Conservation (phyloP, 2,797 vertebrate genomes). For the Xyrichtys novacula region DNA sequence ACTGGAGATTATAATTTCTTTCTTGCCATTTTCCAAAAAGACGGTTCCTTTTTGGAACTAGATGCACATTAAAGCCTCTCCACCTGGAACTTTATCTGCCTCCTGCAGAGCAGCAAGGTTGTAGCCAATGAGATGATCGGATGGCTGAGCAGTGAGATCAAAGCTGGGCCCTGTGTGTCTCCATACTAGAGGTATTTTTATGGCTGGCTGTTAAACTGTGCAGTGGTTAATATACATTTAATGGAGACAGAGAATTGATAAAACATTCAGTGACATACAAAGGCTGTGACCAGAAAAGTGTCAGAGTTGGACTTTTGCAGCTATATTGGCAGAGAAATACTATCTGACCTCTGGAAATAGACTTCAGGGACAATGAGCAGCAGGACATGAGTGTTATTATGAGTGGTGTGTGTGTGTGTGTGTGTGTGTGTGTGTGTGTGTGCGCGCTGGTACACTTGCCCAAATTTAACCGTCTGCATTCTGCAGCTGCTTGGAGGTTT, state of each 20-base stretch:
- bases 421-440: constrained; percentile 20
- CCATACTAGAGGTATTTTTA: constrained; percentile 68
- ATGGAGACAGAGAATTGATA: constrained; percentile 66
- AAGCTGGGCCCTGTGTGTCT: constrained; percentile 54
- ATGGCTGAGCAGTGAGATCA: constrained; percentile 58
- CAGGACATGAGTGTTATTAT: constrained; percentile 56
- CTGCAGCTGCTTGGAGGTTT: constrained; percentile 72
- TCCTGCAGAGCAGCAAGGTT: constrained; percentile 41
- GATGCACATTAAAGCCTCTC: constrained; percentile 18
- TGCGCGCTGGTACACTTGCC: constrained; percentile 41
- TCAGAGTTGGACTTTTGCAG: constrained; percentile 70
- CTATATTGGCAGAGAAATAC: constrained; percentile 71
- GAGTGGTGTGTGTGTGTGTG: too few species aligned
- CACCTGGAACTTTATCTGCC: constrained; percentile 37
- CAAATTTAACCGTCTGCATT: constrained; percentile 79
- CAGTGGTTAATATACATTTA: constrained; percentile 62
- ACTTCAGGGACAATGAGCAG: constrained; percentile 77
- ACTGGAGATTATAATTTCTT: not conserved
- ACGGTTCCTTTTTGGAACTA: constrained; percentile 26
- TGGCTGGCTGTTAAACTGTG: constrained; percentile 58
- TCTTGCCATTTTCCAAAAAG: not conserved
- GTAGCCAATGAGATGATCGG: constrained; percentile 53
- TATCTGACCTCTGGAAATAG: constrained; percentile 79
- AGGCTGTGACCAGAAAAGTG: constrained; percentile 62
- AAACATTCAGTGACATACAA: constrained; percentile 49